phyloP scores from a whole-genome alignment of 2,797 vertebrate species.

The Falco biarmicus region DNA sequence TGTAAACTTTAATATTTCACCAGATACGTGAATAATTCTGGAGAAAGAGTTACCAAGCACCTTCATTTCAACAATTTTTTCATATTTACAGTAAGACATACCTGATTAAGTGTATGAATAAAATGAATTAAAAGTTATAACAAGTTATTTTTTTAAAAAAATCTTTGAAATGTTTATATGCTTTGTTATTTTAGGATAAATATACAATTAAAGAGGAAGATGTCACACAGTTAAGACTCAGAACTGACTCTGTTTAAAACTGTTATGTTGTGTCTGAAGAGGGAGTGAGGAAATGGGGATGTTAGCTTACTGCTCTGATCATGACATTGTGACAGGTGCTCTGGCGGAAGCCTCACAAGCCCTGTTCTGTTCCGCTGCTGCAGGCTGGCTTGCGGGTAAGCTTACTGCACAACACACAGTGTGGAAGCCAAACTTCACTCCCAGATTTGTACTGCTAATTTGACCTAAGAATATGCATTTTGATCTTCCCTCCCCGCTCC shows the following conservation, averaged over 20 bases:
- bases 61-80: constrained; percentile 77
- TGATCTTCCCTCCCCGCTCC: neutral
- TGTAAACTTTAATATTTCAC: constrained; percentile 80
- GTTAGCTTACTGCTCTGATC: neutral
- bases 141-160: constrained; percentile 43
- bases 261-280: neutral
- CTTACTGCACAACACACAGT: neutral
- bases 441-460: neutral
- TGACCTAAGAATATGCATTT: neutral
- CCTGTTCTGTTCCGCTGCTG: neutral
- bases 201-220: constrained; percentile 52
- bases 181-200: constrained; percentile 73
- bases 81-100: constrained; percentile 65
- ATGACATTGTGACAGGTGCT: neutral
- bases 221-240: constrained; percentile 17
- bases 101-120: constrained; percentile 63
- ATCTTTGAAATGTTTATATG: constrained; percentile 58
- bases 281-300: neutral
- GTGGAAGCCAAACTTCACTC: neutral
- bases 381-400: neutral
- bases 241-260: constrained; percentile 34
- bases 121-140: constrained; percentile 65
- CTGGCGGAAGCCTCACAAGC: neutral
- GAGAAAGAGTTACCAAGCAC: constrained; percentile 78
- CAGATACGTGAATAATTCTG: constrained; percentile 70